phyloP scores from a whole-genome alignment of 2,113 vertebrate species.

The Dermatemys mawii region DNA sequence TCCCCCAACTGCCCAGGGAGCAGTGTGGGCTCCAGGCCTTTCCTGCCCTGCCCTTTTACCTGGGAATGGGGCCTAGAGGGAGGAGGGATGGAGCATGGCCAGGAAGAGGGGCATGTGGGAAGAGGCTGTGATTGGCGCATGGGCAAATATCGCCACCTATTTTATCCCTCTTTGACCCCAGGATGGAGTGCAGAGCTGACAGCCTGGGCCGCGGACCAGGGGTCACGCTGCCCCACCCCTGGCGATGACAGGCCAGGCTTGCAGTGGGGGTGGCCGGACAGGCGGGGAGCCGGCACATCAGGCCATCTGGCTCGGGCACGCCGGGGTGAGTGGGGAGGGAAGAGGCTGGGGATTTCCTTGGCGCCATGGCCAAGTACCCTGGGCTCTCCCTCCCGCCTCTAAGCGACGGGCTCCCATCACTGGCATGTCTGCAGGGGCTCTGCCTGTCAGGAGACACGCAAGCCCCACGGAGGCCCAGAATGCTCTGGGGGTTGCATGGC shows the following conservation, averaged over 20 bases:
- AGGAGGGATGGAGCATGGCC: background rate
- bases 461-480: background rate
- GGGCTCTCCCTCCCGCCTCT: background rate
- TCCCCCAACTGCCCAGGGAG: background rate
- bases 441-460: background rate
- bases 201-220: background rate
- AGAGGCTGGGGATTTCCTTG: background rate
- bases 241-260: background rate
- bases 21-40: background rate
- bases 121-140: background rate
- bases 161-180: background rate
- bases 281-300: background rate
- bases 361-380: background rate
- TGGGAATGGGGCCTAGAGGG: background rate
- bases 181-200: background rate
- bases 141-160: background rate
- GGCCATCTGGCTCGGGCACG: background rate
- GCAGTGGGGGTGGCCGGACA: background rate
- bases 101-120: background rate
- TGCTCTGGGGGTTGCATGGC: background rate
- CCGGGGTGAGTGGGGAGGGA: too few species aligned
- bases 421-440: background rate
- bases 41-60: background rate
- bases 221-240: background rate
- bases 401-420: background rate